Evolutionary conservation across 2,797 vertebrate species (phyloP).

Genomic region (Garrulus glandarius): DNA sequence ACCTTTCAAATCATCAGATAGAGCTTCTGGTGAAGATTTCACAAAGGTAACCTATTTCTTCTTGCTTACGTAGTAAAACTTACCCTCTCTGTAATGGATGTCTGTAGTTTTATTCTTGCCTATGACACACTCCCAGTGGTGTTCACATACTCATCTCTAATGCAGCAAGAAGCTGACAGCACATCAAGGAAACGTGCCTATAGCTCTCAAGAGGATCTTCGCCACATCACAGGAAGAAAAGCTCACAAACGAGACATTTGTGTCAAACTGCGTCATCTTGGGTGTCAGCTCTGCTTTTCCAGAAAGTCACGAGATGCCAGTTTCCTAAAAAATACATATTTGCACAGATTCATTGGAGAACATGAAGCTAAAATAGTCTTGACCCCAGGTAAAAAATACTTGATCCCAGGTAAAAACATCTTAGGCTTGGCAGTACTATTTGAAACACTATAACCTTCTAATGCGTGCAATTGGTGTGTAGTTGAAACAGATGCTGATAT

Average conservation of each 20-base stretch:
- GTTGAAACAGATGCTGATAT: slow-evolving; percentile 63
- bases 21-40: not conserved
- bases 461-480: not conserved
- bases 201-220: slow-evolving; percentile 21
- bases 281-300: slow-evolving; percentile 75
- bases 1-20: slow-evolving; percentile 52
- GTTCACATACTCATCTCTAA: not conserved
- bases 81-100: not conserved
- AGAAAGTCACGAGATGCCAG: slow-evolving; percentile 70
- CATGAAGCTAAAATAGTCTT: slow-evolving; percentile 61
- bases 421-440: not conserved
- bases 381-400: slow-evolving; percentile 73
- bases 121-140: not conserved
- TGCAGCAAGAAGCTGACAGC: slow-evolving; percentile 68
- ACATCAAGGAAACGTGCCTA: not conserved
- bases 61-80: not conserved
- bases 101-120: not conserved
- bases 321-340: slow-evolving; percentile 37
- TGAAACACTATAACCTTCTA: not conserved
- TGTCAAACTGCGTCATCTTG: slow-evolving; percentile 43
- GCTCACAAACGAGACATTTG: slow-evolving; percentile 47
- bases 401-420: slow-evolving; percentile 72
- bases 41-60: slow-evolving; percentile 37
- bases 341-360: slow-evolving; percentile 75
- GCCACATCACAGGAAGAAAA: not conserved